Percentiles rank a stretch among this genome's conserved stretches.
phyloP scores from a whole-genome alignment of 1,140 invertebrate species.

The Brachionus asplanchnoidis region DNA sequence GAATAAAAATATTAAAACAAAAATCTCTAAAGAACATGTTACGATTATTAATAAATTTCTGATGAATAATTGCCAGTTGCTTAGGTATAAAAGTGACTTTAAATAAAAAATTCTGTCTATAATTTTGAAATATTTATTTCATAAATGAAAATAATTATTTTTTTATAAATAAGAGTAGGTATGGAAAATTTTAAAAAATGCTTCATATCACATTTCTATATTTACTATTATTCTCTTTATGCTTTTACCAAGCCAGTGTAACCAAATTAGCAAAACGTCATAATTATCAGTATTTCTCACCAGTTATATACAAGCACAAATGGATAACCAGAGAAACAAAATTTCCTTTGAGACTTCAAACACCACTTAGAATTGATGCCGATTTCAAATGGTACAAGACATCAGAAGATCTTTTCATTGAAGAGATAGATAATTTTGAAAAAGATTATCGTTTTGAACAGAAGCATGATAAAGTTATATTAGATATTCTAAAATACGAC shows the following conservation, averaged over 20 bases:
- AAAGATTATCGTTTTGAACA: background rate
- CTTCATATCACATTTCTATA: background rate
- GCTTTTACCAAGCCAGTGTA: background rate
- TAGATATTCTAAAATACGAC: slow-evolving; percentile 29
- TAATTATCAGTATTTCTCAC: background rate
- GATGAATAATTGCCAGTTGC: background rate
- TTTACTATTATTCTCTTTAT: background rate
- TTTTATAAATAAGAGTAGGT: background rate
- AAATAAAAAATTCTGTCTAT: background rate
- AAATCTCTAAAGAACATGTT: background rate
- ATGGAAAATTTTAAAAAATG: background rate
- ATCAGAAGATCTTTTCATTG: background rate
- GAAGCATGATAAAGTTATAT: background rate
- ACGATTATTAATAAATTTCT: background rate
- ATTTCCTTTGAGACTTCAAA: background rate
- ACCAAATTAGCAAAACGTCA: background rate
- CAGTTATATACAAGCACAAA: background rate
- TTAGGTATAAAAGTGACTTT: background rate
- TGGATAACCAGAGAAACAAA: background rate
- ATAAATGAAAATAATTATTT: background rate
- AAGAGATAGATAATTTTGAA: background rate
- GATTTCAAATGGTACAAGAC: slow-evolving; percentile 34
- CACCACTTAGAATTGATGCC: background rate
- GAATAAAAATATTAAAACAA: background rate
- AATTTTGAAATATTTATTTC: slow-evolving; percentile 20